Base-by-base conservation (phyloP, 2,113 vertebrate genomes). In the Anguilla rostrata region DNA sequence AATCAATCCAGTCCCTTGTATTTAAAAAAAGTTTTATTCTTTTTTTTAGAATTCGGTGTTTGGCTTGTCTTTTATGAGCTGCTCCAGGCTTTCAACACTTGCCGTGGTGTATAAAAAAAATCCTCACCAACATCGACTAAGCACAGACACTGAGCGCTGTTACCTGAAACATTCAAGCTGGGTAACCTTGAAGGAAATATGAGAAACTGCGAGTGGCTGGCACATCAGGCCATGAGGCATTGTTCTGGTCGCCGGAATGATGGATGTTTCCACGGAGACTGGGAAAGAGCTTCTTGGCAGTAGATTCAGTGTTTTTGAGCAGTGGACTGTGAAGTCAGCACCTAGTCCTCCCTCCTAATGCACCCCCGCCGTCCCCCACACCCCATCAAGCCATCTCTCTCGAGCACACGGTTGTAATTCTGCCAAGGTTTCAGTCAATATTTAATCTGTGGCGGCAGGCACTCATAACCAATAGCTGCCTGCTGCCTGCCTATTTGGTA, bases 151-250 rank as follows among this genome's bases (percentile, higher is more conserved):
- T 80, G 15, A 22, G 39, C 16, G 14, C 40, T 6, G 15, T 20
- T 80, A 15, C 15, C 34, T 80, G 40, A 41, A 80, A 18, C 39
- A 34, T 34, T 80, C 78, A 40, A 15, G 39, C 5, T 12, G 15
- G 39, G 39, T 80, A 49, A 22, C 75, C 71, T 75, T 40, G 75
- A 43, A 56, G 75, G 46, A 39, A n/a, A 53, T 85, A 39, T 80
- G 84, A 85, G 79, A 85, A 80, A 56, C 34, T 85, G 84, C n/a
- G 34, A 12, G 43, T 56, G 11, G 49, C 40, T 60, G 12, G 84
- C 46, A 41, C 12, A 15, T 78, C 29, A 53, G 63, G 83, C 18
- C 40, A 34, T 29, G 60, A 63, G 39, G 66, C 84, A 40, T 46
- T 26, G 16, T 18, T 57, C 46, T 26, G 75, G 53, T 7, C 43